Base-by-base conservation (phyloP, 1,140 invertebrate genomes). In the Drosophila takahashii region DNA sequence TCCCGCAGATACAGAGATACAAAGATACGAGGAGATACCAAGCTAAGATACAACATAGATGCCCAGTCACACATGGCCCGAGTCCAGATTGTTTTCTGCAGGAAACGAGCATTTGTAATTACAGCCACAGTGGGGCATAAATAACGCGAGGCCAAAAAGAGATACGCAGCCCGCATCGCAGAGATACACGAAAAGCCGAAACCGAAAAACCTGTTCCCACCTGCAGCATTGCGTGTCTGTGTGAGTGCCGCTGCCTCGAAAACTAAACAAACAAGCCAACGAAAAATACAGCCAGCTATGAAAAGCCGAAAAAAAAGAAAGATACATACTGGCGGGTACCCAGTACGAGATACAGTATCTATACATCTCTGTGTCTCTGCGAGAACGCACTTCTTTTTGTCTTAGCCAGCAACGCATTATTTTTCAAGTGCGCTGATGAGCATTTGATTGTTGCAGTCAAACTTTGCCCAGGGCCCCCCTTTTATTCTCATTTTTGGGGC, bases 401-500 rank as follows among this genome's bases (percentile, higher is more conserved):
- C 77, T 81, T 76, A 78, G 59, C 51, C 62, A 79, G 76, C 78
- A 56, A 79, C 79, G 83, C 79, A 87, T 87, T 83, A 83, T 71
- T 89, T 81, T 89, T 89, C 84, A 89, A 89, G 84, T 89, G 79
- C 84, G 84, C 85, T 89, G 84, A 89, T 89, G 84, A 89, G 84
- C 79, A 89, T 89, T 89, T 89, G 85, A 89, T 89, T 83, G 80
- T 69, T 71, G 84, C 73, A 80, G 59, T 62, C 79, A 83, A 77
- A 72, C 47, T 66, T 50, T 60, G 52, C 34, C 22, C 16, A 32
- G 45, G 60, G 36, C 41, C 22, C 32, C 26, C 48, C 48, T 37
- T 37, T 11, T 37, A 13, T 37, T 37, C 9, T 18, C 9, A 1
- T 44, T 44, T 44, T 44, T 57, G 67, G 67, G 51, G 65, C 64